Percentiles rank a stretch among this genome's conserved stretches.
Conservation (phyloP, 2,113 vertebrate genomes). For the Connochaetes taurinus region DNA sequence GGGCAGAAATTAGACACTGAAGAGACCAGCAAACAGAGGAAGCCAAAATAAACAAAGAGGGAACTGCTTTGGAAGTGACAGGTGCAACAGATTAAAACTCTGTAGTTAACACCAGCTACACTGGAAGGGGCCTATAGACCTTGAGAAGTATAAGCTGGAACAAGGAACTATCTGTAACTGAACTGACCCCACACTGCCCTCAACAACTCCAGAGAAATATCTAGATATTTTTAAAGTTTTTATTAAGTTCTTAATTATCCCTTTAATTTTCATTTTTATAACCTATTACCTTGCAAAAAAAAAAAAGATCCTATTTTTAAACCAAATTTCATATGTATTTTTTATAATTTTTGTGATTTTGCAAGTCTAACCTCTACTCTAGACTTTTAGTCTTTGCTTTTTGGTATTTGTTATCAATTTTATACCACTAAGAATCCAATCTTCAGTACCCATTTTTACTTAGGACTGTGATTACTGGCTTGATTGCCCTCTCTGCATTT, state of each 20-base stretch:
- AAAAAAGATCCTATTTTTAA: background rate
- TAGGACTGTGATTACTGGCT: background rate
- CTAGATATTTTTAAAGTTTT: background rate
- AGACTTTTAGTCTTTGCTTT: background rate
- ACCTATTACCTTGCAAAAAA: background rate
- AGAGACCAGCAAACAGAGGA: background rate
- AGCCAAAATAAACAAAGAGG: background rate
- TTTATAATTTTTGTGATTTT: background rate
- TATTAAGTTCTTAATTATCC: background rate
- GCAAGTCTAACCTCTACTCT: background rate
- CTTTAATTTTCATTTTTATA: background rate
- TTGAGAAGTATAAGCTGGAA: background rate
- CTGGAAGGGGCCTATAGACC: background rate
- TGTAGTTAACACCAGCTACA: background rate
- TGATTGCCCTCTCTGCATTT: background rate
- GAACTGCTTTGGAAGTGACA: background rate
- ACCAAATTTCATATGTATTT: background rate
- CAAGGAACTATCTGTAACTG: background rate
- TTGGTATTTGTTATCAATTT: background rate
- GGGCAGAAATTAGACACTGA: background rate
- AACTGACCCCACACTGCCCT: background rate
- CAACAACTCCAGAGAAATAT: background rate
- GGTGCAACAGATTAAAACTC: background rate
- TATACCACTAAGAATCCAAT: background rate
- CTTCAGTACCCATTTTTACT: background rate